phyloP scores from a whole-genome alignment of 2,113 vertebrate genomes.

The Scomber colias region DNA sequence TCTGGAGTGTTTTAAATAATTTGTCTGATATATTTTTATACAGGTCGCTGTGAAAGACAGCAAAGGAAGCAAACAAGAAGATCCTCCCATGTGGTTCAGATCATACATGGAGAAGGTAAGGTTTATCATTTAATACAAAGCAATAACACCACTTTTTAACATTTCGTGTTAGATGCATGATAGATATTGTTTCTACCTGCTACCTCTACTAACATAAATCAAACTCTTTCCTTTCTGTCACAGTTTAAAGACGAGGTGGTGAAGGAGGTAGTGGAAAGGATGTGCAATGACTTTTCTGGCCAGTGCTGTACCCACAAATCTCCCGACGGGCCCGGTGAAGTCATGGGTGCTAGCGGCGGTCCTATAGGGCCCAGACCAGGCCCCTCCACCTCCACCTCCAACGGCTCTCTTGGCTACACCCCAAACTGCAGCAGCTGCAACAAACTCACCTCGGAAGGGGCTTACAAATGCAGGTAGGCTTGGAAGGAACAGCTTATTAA shows the following conservation, averaged over 20 bases:
- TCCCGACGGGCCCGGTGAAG: slow-evolving; percentile 73
- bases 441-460: slow-evolving; percentile 90
- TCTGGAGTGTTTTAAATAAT: background rate
- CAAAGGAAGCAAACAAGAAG: slow-evolving; percentile 83
- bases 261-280: slow-evolving; percentile 94
- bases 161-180: too few species aligned
- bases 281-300: slow-evolving; percentile 93
- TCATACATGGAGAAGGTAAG: slow-evolving; percentile 91
- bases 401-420: slow-evolving; percentile 83
- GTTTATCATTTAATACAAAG: background rate
- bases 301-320: slow-evolving; percentile 88
- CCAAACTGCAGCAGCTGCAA: slow-evolving; percentile 93
- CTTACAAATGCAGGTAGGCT: slow-evolving; percentile 95
- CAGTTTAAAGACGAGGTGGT: slow-evolving; percentile 98
- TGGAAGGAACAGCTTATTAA: too few species aligned
- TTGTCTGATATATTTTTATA: background rate
- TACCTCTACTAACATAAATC: background rate
- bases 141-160: background rate
- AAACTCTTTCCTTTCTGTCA: background rate
- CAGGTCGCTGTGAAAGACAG: slow-evolving; percentile 82
- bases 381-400: slow-evolving; percentile 63
- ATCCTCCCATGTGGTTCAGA: slow-evolving; percentile 95
- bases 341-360: slow-evolving; percentile 60
- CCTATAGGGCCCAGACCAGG: slow-evolving; percentile 59
- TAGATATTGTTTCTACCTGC: background rate